Percentiles rank a stretch among this genome's conserved stretches.
Conservation (phyloP, 2,888 invertebrate species). For the Andrena chrysosceles region DNA sequence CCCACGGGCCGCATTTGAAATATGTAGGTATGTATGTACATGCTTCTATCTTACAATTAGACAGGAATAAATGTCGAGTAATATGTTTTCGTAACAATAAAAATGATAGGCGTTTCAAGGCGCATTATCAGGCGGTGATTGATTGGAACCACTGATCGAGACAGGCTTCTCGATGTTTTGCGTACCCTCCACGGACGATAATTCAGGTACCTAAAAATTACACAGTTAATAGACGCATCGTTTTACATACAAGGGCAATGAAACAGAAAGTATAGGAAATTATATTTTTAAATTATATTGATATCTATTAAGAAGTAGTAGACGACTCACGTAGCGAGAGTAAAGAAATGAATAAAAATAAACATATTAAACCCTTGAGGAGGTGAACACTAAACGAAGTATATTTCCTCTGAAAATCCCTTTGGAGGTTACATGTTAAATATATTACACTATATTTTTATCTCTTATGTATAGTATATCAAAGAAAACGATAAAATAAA, state of each 20-base stretch:
- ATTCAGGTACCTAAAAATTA: constrained; percentile 57
- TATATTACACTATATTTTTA: too few species aligned
- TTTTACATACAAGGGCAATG: background rate
- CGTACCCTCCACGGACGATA: constrained; percentile 23
- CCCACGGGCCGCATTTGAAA: background rate
- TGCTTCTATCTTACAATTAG: constrained; percentile 8
- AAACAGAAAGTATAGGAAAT: background rate
- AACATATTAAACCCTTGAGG: too few species aligned
- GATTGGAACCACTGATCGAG: constrained; percentile 28
- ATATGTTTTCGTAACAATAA: constrained; percentile 21
- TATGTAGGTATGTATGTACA: background rate
- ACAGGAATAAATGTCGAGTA: constrained; percentile 52
- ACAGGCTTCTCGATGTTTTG: constrained; percentile 32
- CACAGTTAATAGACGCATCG: background rate
- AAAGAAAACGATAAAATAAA: too few species aligned
- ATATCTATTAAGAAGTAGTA: too few species aligned
- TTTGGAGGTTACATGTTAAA: too few species aligned
- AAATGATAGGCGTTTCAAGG: constrained; percentile 40
- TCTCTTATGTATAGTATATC: too few species aligned
- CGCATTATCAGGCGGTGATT: constrained; percentile 37
- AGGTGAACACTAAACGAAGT: too few species aligned
- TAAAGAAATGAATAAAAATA: too few species aligned
- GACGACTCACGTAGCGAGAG: too few species aligned
- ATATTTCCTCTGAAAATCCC: too few species aligned
- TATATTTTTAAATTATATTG: background rate